Percentiles rank a stretch among this genome's conserved stretches.
phyloP scores from a whole-genome alignment of 2,113 vertebrate genomes.

The Cathartes aura region DNA sequence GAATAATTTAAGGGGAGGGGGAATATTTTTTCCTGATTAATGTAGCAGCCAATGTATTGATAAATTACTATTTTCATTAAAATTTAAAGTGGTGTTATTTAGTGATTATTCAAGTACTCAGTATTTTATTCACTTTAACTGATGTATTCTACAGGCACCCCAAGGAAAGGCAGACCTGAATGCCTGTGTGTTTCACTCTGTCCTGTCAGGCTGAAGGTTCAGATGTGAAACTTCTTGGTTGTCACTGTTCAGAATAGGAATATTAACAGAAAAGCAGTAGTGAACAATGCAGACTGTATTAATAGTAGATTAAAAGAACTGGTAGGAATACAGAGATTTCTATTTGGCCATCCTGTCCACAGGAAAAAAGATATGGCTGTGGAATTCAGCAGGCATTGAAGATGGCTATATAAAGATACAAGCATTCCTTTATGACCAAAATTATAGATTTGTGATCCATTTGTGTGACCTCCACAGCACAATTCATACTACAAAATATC shows the following conservation, averaged over 20 bases:
- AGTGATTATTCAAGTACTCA: slow-evolving; percentile 31
- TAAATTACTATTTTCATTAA: slow-evolving; percentile 27
- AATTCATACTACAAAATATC: neutral
- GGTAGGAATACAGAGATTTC: neutral
- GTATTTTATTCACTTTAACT: slow-evolving; percentile 27
- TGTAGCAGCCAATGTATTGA: slow-evolving; percentile 40
- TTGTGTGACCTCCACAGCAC: neutral
- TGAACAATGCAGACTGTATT: neutral
- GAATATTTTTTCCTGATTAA: slow-evolving; percentile 20
- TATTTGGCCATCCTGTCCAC: neutral
- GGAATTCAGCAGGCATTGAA: neutral
- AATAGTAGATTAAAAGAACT: neutral
- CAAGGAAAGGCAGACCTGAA: neutral
- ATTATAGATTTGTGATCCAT: neutral
- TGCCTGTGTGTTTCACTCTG: neutral
- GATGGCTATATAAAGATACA: neutral
- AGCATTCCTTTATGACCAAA: neutral
- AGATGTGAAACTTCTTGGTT: neutral
- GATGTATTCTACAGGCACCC: neutral
- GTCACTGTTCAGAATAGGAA: neutral
- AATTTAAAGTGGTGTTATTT: slow-evolving; percentile 48
- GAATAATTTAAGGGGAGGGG: neutral
- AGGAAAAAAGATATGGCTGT: neutral
- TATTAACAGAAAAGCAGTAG: neutral
- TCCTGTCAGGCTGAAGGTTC: neutral